Base-by-base conservation (phyloP, 2,113 vertebrate genomes). In the Hylia prasina region DNA sequence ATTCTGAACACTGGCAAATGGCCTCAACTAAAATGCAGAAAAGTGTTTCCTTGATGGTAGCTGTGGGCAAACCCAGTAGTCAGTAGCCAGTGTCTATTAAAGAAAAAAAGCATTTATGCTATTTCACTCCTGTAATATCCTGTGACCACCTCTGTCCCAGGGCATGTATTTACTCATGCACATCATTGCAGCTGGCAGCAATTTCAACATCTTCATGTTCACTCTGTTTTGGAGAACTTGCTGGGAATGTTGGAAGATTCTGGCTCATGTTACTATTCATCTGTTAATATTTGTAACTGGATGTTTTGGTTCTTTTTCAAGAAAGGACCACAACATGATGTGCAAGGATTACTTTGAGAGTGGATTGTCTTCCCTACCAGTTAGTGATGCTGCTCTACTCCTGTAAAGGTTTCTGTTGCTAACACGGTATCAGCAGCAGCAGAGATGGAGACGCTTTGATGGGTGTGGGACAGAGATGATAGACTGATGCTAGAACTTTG, bases 91-190 rank as follows among this genome's bases (percentile, higher is more conserved):
- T 22, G 40, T 13, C 54, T 39, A 48, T 28, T 7, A 25, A 44
- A 53, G 17, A 51, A 48, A 56, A 39, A 13, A 3, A 31, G 1
- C 3, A 1, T 68, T 72, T 47, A 21, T 35, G 11, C 31, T 60
- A 10, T 72, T 82, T 79, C 33, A n/a, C 7, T 79, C 4, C n/a
- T 48, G 51, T 79, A 65, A 79, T 45, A 37, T 15, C 13, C 28
- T 80, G 14, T 48, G 58, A 51, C 14, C 54, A 18, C 10, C 28
- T 44, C 48, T 78, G 44, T 84, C 44, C 25, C 42, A 20, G 33
- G 13, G 16, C 25, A 53, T 0, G 0, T 35, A 20, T 54, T 85
- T 15, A 6, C 65, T 89, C 33, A 20, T 14, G 28, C 4, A 56
- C 4, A 66, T 9, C 13, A 53, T 20, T 42, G 50, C 39, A 70